Percentiles rank a stretch among this genome's conserved stretches.
Conservation (phyloP, 2,113 vertebrate genomes). For the Muntiacus muntjak region DNA sequence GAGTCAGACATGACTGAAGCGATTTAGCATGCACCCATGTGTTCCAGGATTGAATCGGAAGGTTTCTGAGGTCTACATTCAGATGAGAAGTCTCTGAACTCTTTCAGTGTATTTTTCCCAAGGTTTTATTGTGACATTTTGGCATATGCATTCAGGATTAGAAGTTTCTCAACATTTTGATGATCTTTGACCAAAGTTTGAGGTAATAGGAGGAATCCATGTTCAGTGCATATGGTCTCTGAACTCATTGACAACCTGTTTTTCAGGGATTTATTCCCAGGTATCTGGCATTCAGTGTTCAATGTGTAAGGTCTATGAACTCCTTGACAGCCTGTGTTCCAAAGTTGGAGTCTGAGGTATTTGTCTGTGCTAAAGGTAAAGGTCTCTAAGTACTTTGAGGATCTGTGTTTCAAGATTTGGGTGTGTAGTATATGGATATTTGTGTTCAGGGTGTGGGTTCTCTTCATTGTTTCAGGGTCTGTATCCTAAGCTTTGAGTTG, state of each 20-base stretch:
- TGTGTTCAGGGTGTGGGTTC: background rate
- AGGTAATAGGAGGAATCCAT: background rate
- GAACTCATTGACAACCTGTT: background rate
- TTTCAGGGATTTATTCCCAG: background rate
- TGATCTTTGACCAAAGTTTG: background rate
- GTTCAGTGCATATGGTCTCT: background rate
- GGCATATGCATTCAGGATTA: background rate
- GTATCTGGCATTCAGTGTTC: background rate
- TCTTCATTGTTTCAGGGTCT: background rate
- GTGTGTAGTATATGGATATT: background rate
- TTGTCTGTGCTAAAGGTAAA: background rate
- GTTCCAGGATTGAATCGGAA: background rate
- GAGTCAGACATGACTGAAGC: background rate
- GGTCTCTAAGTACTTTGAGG: background rate
- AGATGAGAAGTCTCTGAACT: background rate
- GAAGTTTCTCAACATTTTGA: background rate
- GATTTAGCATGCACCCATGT: background rate
- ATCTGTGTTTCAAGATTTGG: background rate
- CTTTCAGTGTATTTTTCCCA: background rate
- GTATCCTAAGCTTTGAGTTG: background rate
- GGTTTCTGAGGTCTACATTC: background rate
- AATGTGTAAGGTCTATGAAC: background rate
- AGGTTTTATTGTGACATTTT: background rate
- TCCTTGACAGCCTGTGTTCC: background rate
- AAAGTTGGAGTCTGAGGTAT: background rate